These are phyloP conservation scores for Lathronympha strigana DNA, from an alignment of 2,888 invertebrate species.

Conservation along the genomic window DNA sequence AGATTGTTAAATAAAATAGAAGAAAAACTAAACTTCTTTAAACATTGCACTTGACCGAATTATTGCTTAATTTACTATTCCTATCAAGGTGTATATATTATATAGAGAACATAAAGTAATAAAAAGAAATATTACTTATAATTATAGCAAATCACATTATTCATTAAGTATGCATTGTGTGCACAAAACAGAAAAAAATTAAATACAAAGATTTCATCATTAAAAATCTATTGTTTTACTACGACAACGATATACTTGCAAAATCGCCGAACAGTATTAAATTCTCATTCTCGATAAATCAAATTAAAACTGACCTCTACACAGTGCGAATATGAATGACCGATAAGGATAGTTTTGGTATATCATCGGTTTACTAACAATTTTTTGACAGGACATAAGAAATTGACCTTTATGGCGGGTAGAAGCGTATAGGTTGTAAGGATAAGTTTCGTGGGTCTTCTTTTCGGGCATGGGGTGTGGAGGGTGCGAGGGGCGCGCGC, in stretches of 20 bases:
- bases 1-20: too few relatives aligned
- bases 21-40: too few relatives aligned
- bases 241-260: neutral
- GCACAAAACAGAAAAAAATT: neutral
- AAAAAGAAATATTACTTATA: too few relatives aligned
- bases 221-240: neutral
- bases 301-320: slow-evolving; percentile 8
- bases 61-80: neutral
- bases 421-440: slow-evolving; percentile 14
- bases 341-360: slow-evolving; percentile 6
- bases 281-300: neutral
- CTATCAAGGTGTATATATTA: neutral
- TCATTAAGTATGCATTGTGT: neutral
- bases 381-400: neutral
- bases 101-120: too few relatives aligned
- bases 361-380: neutral
- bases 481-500: slow-evolving; percentile 57
- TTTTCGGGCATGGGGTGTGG: slow-evolving; percentile 44
- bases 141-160: neutral
- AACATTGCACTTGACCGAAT: too few relatives aligned
- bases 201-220: neutral
- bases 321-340: neutral
- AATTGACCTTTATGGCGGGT: slow-evolving; percentile 18
- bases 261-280: neutral
- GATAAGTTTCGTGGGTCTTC: slow-evolving; percentile 29